phyloP scores from a whole-genome alignment of 2,888 invertebrate genomes.

The Colletes collaris region DNA sequence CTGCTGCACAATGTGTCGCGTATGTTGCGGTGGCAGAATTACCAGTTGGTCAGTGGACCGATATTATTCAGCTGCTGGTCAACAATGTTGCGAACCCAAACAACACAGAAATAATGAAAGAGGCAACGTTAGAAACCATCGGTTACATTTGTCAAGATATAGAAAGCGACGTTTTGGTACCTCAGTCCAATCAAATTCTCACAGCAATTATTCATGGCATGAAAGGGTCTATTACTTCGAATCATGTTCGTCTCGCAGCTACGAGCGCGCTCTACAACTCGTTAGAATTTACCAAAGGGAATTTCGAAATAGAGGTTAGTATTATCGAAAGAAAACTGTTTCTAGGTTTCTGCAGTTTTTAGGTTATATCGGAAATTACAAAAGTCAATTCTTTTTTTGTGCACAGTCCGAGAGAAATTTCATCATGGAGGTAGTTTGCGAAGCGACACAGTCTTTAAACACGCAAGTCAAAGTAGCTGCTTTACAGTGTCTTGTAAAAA shows the following conservation, averaged over 20 bases:
- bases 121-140: constrained; percentile 98
- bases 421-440: constrained; percentile 99
- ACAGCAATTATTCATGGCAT: constrained; percentile 99
- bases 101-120: constrained; percentile 97
- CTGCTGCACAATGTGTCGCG: constrained; percentile 99
- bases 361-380: background rate
- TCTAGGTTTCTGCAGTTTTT: background rate
- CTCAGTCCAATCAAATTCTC: constrained; percentile 97
- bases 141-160: constrained; percentile 99
- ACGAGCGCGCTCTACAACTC: constrained; percentile 98
- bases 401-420: constrained; percentile 95
- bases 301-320: constrained; percentile 96
- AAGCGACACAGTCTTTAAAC: constrained; percentile 97
- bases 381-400: constrained; percentile 6
- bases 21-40: constrained; percentile 99
- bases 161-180: constrained; percentile 94
- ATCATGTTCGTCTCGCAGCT: constrained; percentile 97
- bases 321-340: background rate
- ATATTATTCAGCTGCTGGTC: constrained; percentile 93
- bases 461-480: constrained; percentile 97
- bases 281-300: constrained; percentile 98
- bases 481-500: constrained; percentile 98
- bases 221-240: constrained; percentile 96
- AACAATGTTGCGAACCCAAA: constrained; percentile 94
- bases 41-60: constrained; percentile 95